phyloP scores from a whole-genome alignment of 2,797 vertebrate species.

The Siniperca scherzeri region DNA sequence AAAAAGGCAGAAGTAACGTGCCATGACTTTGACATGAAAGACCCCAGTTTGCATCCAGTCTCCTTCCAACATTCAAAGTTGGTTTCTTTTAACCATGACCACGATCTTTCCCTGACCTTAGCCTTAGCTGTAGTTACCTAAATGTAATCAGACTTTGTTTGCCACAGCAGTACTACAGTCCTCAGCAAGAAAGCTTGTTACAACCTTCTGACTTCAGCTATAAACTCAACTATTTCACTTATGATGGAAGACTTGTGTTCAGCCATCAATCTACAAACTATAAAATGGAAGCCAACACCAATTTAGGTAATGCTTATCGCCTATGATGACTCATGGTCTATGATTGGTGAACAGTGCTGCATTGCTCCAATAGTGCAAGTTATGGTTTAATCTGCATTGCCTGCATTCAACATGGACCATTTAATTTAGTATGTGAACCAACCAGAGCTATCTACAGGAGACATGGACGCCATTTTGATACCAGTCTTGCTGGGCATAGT shows the following conservation, averaged over 20 bases:
- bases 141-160: background rate
- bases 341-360: background rate
- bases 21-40: background rate
- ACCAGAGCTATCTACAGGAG: background rate
- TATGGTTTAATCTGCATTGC: background rate
- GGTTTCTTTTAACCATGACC: background rate
- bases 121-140: background rate
- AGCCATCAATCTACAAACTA: background rate
- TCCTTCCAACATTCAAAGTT: background rate
- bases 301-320: background rate
- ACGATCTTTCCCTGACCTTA: background rate
- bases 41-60: background rate
- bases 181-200: background rate
- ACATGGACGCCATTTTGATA: background rate
- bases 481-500: background rate
- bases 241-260: slow-evolving; percentile 2
- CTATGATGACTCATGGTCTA: background rate
- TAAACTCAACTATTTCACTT: background rate
- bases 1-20: background rate
- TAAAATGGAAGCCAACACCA: background rate
- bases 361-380: background rate
- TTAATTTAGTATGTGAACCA: background rate
- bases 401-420: background rate
- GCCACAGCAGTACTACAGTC: background rate
- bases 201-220: background rate